Evolutionary conservation across 1,140 invertebrate species (phyloP), one percentile per base, ranked within the genome.

Genomic region (Drosophila sulfurigaster): DNA sequence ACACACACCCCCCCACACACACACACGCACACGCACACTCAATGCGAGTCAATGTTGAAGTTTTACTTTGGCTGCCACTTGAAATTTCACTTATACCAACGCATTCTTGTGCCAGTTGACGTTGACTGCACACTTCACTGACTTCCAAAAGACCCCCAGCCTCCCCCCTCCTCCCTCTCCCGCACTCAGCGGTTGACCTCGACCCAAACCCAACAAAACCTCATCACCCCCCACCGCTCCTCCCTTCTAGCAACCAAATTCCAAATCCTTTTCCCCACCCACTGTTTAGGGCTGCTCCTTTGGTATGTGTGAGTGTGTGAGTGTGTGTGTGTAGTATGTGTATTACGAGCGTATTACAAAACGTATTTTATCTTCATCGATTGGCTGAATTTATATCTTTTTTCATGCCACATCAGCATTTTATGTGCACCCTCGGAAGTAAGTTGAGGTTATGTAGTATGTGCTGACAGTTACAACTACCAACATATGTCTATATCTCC

Each of bases 341-440:
- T 59, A 72, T 67, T 62, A 75, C 74, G 67, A 83, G 71, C 75
- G 81, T 89, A 89, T 88, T 88, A 89, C 85, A 90, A 90, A 90
- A 90, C 82, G 86, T 90, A 90, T 90, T 90, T 90, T 86, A 90
- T 90, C 86, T 90, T 86, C 86, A 90, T 90, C 86, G 86, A 90
- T 90, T 90, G 86, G 73, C 87, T 75, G 73, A 90, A 90, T 90
- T 90, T 90, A 90, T 90, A 86, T 86, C 79, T 91, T 90, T 89
- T 89, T 86, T 89, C 85, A 90, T 89, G 85, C 85, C 75, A 85
- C 85, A 88, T 88, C 85, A 88, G 85, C 86, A 75, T 78, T 88
- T 89, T 81, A 89, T 89, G 67, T 75, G 65, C 66, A 28, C 60
- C 57, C 11, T 13, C 20, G 41, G 58, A 70, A 77, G 81, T 75